Evolutionary conservation across 1,140 invertebrate genomes (phyloP), one percentile per base, ranked within the genome.

Genomic region (Oedothorax gibbosus): DNA sequence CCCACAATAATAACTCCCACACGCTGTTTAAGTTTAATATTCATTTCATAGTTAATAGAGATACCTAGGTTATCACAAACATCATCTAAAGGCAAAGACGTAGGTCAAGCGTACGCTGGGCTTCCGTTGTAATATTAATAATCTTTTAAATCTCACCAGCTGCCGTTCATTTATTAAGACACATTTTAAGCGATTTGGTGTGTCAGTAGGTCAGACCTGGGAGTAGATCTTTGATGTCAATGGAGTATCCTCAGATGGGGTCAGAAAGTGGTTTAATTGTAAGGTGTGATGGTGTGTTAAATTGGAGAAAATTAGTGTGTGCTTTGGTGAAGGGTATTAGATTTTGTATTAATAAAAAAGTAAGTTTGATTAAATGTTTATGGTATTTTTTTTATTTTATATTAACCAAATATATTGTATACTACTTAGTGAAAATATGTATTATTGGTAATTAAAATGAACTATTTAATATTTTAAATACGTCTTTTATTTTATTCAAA

Each of bases 121-220:
- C 15, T 71, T 53, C 69, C 49, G 49, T 49, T 71, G 15, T 71
- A 71, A 51, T 35, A 51, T 71, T 51, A 53, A 53, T 9, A 54
- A 20, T 51, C 51, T 10, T 71, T 18, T 18, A 10, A 18, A 71
- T 53, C 69, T n/a, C 69, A 71, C 15, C 50, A 71, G 54, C 50
- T 7, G 20, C 20, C 7, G 18, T 20, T 12, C 15, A 20, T 66
- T 18, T 15, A 69, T 7, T 49, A 10, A 35, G 21, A 69, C 51
- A 14, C 66, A 12, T 50, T 71, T 51, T 54, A 35, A 35, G 35
- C 35, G 35, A 20, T 54, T 9, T 51, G 15, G 4, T 18, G n/a
- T 71, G 69, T 71, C 69, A 71, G 69, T 71, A 71, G 69, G 69
- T 71, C 69, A 71, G 69, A 18, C 9, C 20, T 8, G 12, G 20